Conservation (phyloP, 1,140 invertebrate species). For the Magallana gigas region DNA sequence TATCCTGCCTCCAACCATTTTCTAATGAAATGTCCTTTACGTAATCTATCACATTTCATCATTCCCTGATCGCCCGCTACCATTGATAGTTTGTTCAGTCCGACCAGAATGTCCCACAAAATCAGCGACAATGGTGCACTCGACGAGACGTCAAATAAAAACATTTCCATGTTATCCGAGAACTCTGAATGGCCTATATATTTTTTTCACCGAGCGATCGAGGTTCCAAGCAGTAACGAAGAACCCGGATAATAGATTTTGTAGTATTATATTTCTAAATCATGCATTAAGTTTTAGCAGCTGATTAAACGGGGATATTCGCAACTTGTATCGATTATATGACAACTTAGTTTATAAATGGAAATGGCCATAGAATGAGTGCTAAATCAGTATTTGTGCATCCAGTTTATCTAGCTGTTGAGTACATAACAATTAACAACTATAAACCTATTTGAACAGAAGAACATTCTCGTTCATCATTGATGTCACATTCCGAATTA, state of each 20-base stretch:
- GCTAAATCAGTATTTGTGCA: too few species aligned
- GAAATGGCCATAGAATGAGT: too few species aligned
- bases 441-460: too few species aligned
- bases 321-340: too few species aligned
- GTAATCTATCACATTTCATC: constrained; percentile 17
- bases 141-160: not conserved
- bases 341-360: too few species aligned
- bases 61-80: not conserved
- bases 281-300: not conserved
- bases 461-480: too few species aligned
- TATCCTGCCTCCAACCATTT: not conserved
- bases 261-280: not conserved
- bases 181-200: too few species aligned
- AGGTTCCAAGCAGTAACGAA: not conserved
- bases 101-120: too few species aligned
- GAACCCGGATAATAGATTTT: not conserved
- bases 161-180: not conserved
- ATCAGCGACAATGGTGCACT: not conserved
- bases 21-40: not conserved
- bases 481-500: too few species aligned
- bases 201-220: too few species aligned
- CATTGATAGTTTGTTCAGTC: not conserved
- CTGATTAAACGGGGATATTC: not conserved
- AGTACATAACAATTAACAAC: too few species aligned
- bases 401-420: too few species aligned